phyloP scores from a whole-genome alignment of 1,140 invertebrate genomes.

The Temnothorax curvispinosus region DNA sequence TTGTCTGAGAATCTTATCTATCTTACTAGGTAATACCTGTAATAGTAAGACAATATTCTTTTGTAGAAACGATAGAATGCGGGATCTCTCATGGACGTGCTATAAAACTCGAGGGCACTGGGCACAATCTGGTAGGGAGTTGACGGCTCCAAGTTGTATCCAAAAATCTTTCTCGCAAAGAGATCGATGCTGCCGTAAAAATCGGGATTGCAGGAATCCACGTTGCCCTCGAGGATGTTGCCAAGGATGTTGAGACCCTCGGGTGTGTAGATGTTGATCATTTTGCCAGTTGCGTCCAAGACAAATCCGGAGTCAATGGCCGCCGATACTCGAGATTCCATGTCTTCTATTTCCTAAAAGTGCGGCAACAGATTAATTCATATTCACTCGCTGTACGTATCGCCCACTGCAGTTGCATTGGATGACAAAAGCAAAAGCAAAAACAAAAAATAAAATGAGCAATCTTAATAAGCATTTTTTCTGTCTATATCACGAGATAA shows the following conservation, averaged over 20 bases:
- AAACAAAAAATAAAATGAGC: neutral
- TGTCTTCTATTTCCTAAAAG: conserved; percentile 77
- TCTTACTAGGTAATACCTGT: conserved; percentile 64
- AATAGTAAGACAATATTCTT: conserved; percentile 86
- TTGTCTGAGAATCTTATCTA: neutral
- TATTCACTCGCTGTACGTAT: neutral
- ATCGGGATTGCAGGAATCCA: conserved; percentile 85
- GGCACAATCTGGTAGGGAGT: conserved; percentile 85
- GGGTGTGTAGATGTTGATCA: conserved; percentile 76
- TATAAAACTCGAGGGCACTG: conserved; percentile 86
- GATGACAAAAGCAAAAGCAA: too few relatives aligned
- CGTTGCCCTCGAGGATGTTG: conserved; percentile 85
- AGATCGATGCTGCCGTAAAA: conserved; percentile 87
- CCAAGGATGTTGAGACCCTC: conserved; percentile 84
- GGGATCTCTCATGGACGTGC: conserved; percentile 88
- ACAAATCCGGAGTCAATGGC: conserved; percentile 85
- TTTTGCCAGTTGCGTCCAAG: conserved; percentile 76
- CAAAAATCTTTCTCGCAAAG: conserved; percentile 81
- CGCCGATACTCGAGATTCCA: conserved; percentile 84
- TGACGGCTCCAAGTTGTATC: conserved; percentile 84
- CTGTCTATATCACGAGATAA: neutral
- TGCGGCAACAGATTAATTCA: neutral
- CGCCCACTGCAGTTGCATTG: neutral
- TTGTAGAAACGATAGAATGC: conserved; percentile 89
- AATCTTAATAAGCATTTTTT: neutral